These are phyloP conservation scores for Drosophila kuntzei DNA, from an alignment of 2,888 invertebrate species.

Conservation along the genomic window DNA sequence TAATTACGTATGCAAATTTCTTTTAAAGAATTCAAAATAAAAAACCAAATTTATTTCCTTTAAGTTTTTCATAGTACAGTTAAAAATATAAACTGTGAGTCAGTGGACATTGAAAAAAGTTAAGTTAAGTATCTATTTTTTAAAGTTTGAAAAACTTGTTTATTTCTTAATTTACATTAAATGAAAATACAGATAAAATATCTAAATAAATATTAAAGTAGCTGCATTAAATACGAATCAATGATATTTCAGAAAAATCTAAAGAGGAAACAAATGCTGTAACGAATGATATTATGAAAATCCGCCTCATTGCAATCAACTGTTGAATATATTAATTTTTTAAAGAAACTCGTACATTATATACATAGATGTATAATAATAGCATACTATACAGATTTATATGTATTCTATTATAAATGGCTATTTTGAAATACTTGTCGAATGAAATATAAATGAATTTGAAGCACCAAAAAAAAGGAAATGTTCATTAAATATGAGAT, in stretches of 20 bases:
- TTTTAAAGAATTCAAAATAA: slow-evolving; percentile 5
- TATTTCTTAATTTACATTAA: slow-evolving; percentile 2
- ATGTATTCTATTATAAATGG: slow-evolving; percentile 44
- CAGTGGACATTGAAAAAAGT: background rate
- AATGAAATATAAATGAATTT: slow-evolving; percentile 30
- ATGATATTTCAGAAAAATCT: slow-evolving; percentile 20
- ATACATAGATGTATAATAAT: slow-evolving; percentile 40
- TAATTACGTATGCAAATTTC: slow-evolving; percentile 6
- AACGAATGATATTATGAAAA: slow-evolving; percentile 82
- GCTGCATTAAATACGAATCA: slow-evolving; percentile 44
- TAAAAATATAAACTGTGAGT: no score
- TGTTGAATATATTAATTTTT: slow-evolving; percentile 73
- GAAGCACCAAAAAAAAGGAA: slow-evolving; percentile 53
- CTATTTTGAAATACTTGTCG: slow-evolving; percentile 51
- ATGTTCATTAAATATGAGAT: slow-evolving; percentile 7
- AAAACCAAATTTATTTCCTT: background rate
- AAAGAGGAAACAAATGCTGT: slow-evolving; percentile 57
- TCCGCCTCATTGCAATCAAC: slow-evolving; percentile 82
- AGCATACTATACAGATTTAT: slow-evolving; percentile 45
- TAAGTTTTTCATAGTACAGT: background rate
- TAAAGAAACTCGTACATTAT: slow-evolving; percentile 45
- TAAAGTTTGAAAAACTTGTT: background rate
- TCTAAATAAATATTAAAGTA: slow-evolving; percentile 41
- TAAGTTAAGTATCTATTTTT: background rate
- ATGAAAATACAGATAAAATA: slow-evolving; percentile 1